Conservation (phyloP, 92 coral and sea anemone genomes). For the Porites divaricata region DNA sequence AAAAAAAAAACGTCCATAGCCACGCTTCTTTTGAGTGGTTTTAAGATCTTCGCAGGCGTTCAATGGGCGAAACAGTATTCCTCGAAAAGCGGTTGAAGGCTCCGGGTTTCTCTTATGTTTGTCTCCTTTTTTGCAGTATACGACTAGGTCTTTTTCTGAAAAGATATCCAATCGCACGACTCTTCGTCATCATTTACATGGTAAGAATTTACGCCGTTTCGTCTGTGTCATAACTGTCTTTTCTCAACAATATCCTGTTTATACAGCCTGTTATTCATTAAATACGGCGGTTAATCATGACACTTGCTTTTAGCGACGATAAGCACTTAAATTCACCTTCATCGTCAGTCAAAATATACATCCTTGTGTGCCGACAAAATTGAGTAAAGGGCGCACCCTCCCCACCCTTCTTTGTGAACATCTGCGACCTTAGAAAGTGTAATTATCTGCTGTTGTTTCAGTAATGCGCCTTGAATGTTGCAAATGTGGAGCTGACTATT, state of each 20-base stretch:
- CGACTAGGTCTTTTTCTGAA: slow-evolving; percentile 93
- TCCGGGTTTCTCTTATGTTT: not conserved
- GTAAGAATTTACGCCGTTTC: slow-evolving; percentile 33
- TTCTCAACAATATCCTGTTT: slow-evolving; percentile 1
- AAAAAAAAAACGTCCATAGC: no score
- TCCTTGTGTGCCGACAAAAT: no score
- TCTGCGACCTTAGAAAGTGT: no score
- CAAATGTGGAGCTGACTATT: no score
- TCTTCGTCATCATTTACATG: slow-evolving; percentile 95
- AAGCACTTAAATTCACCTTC: not conserved
- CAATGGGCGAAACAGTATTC: not conserved
- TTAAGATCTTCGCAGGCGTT: no score
- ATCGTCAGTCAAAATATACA: no score
- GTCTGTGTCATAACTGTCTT: not conserved
- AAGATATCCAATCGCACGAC: slow-evolving; percentile 92
- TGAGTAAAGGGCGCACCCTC: no score
- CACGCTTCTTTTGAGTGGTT: no score
- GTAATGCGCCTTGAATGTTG: no score
- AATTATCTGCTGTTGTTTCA: no score
- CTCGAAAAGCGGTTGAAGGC: not conserved
- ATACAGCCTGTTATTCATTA: not conserved
- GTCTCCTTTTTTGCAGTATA: slow-evolving; percentile 59
- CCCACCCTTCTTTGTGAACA: no score
- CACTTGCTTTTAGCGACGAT: not conserved
- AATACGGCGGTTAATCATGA: not conserved